Evolutionary conservation across 2,888 invertebrate species (phyloP), one percentile per base, ranked within the genome.

Genomic region (Thera britannica): DNA sequence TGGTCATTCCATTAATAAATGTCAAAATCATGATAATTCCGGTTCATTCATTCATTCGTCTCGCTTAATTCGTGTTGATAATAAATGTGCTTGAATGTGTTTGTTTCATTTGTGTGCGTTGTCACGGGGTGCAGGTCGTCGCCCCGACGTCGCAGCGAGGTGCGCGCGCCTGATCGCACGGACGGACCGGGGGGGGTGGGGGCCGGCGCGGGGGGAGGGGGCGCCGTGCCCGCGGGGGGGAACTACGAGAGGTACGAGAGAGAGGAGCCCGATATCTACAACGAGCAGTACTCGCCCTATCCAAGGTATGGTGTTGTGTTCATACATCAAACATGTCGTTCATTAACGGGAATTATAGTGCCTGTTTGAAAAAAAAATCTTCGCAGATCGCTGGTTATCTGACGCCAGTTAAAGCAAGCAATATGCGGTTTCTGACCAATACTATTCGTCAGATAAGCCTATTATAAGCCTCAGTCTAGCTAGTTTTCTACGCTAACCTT

Each of bases 281-380:
- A 86, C 46, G 93, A 93, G 6, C 93, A 92, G 79, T 93, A 88
- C 77, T 82, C 88, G 23, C 87, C 93, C 0, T 94, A 88, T 65
- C 79, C 89, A 65, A 88, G 92, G 88, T 66, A 57, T 49, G 0
- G 11, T 34, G 1, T 8, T 23, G 52, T 57, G 12, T 57, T 44
- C 44, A 44, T 44, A 7, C 44, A 7, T 44, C 3, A 38, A 4
- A 38, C 5, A 4, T 38, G 0, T 38, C 3, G 0, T 38, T 38
- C 38, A 38, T 38, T 23, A 23, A 1, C 23, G 23, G 23, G 23
- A 23, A 23, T 1, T 23, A 23, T 23, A 23, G 23, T 1, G 23
- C n/a, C n/a, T n/a, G n/a, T n/a, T n/a, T n/a, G n/a, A n/a, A 23
- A 23, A 23, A 23, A 23, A 23, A 23, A 23, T 23, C 23, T 23